phyloP scores from a whole-genome alignment of 2,888 invertebrate genomes.

The Sesamia inferens region DNA sequence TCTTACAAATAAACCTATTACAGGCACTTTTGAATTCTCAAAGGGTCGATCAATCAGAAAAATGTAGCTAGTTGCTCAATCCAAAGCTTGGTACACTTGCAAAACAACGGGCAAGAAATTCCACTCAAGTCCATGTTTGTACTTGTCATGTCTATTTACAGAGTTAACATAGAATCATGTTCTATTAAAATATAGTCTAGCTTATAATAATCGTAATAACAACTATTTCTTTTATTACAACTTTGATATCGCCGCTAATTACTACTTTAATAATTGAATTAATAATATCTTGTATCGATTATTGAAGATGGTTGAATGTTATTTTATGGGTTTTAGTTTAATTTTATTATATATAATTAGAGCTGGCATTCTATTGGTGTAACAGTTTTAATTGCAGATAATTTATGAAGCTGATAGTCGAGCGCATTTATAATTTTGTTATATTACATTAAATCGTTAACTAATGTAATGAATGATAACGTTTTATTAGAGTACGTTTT shows the following conservation, averaged over 20 bases:
- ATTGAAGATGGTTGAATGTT: constrained; percentile 64
- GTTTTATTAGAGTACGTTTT: constrained; percentile 18
- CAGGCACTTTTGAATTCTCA: not conserved
- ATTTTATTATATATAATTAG: constrained; percentile 70
- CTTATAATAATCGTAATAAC: constrained; percentile 43
- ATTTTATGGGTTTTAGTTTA: constrained; percentile 68
- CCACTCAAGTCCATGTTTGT: not conserved
- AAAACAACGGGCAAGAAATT: not conserved
- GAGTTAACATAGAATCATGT: constrained; percentile 8
- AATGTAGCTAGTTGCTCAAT: not conserved
- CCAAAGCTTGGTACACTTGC: not conserved
- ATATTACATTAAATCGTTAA: constrained; percentile 32
- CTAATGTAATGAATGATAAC: constrained; percentile 30
- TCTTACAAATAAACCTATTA: not conserved
- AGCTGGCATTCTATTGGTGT: constrained; percentile 65
- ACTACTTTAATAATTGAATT: constrained; percentile 70
- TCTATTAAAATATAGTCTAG: constrained; percentile 36
- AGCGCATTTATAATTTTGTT: constrained; percentile 43
- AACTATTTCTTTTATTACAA: constrained; percentile 54
- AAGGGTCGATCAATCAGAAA: not conserved
- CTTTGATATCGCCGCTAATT: constrained; percentile 68
- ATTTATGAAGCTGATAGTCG: constrained; percentile 35
- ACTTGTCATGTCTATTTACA: constrained; percentile 13
- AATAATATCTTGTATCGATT: constrained; percentile 67
- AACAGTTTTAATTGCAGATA: constrained; percentile 69